Percentiles rank a stretch among this genome's conserved stretches.
phyloP scores from a whole-genome alignment of 1,140 invertebrate species.

The Pogonus chalceus region DNA sequence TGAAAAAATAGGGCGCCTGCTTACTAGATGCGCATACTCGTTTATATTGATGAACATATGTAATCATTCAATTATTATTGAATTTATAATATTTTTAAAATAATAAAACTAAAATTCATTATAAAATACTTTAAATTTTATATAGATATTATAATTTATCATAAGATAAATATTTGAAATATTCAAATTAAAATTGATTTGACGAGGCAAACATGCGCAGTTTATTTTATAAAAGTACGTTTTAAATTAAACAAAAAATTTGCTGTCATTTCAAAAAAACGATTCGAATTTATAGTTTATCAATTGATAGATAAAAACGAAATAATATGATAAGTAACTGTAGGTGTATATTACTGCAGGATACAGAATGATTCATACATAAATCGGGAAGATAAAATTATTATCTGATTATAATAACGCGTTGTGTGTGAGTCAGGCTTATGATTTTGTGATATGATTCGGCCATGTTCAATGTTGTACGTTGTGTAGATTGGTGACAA shows the following conservation, averaged over 20 bases:
- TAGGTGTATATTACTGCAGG: neutral
- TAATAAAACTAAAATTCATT: neutral
- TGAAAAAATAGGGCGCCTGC: too few relatives aligned
- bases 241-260: neutral
- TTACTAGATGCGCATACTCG: neutral
- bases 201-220: neutral
- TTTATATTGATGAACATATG: neutral
- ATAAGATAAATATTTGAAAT: neutral
- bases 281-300: neutral
- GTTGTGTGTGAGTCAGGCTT: neutral
- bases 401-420: neutral
- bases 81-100: neutral
- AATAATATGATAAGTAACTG: neutral
- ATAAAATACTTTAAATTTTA: neutral
- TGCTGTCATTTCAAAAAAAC: neutral
- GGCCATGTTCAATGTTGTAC: constrained; percentile 4
- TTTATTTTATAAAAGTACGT: neutral
- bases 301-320: neutral
- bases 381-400: neutral
- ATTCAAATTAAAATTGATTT: neutral
- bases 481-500: constrained; percentile 5
- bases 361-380: neutral
- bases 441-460: neutral
- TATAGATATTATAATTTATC: neutral
- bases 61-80: neutral